A percentile compares a stretch with the other conserved stretches of the same genome.
These are phyloP conservation scores for Meteorus colon DNA, from an alignment of 2,888 invertebrate genomes.

Conservation along the genomic window DNA sequence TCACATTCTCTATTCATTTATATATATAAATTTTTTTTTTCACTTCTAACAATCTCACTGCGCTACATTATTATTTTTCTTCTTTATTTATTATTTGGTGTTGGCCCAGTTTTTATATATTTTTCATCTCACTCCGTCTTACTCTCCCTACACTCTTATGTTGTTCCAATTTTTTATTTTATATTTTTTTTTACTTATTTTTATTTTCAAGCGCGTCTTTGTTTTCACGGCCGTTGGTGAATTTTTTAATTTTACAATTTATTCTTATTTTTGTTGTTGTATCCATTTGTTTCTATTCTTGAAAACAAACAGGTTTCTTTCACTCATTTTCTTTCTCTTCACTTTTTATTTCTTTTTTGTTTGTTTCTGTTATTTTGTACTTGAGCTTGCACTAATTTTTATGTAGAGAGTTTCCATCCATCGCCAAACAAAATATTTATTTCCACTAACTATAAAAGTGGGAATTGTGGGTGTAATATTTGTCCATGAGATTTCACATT, in stretches of 20 bases:
- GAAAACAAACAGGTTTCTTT: background rate
- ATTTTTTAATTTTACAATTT: conserved; percentile 20
- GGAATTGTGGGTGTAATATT: conserved; percentile 53
- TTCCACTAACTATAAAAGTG: background rate
- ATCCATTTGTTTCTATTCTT: background rate
- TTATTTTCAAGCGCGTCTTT: conserved; percentile 5
- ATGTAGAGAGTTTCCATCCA: background rate
- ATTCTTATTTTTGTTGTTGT: background rate
- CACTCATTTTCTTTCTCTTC: no score
- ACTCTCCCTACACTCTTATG: background rate
- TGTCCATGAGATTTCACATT: conserved; percentile 66
- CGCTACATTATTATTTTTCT: conserved; percentile 21
- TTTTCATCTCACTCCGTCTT: background rate
- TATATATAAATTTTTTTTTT: background rate
- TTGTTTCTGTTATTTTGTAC: background rate
- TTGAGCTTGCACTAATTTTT: background rate
- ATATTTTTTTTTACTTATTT: conserved; percentile 14
- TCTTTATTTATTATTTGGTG: conserved; percentile 28
- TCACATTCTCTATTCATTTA: background rate
- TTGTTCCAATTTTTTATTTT: background rate
- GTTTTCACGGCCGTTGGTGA: conserved; percentile 14
- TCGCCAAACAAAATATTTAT: background rate
- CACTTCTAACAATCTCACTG: background rate
- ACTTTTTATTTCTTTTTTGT: background rate
- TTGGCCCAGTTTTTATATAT: conserved; percentile 27